A percentile compares a stretch with the other conserved stretches of the same genome.
These are phyloP conservation scores for Bombus sylvicola DNA, from an alignment of 1,140 invertebrate species.

Conservation along the genomic window DNA sequence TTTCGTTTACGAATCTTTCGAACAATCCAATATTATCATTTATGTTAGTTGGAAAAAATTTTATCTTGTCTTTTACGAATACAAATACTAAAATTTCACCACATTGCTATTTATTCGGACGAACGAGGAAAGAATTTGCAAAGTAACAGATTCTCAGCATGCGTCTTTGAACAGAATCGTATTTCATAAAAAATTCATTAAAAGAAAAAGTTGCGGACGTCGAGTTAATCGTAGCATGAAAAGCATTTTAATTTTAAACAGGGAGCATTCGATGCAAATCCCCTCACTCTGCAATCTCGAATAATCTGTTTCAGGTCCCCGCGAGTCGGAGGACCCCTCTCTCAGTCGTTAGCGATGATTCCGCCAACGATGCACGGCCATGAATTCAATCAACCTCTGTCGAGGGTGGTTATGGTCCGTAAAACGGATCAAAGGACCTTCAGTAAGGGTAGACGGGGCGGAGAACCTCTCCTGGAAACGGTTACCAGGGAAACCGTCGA, in stretches of 20 bases:
- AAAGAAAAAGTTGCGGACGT: background rate
- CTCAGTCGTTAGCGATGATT: slow-evolving; percentile 81
- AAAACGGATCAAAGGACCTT: slow-evolving; percentile 86
- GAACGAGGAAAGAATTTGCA: background rate
- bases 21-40: too few relatives aligned
- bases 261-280: background rate
- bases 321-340: slow-evolving; percentile 80
- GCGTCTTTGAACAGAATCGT: too few relatives aligned
- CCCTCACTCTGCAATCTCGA: background rate
- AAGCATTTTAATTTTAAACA: background rate
- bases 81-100: background rate
- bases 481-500: slow-evolving; percentile 85
- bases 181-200: background rate
- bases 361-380: slow-evolving; percentile 84
- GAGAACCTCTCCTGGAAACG: slow-evolving; percentile 83
- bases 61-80: background rate
- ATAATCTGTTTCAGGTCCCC: slow-evolving; percentile 74
- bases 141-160: background rate
- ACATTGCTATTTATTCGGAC: background rate
- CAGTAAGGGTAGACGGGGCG: slow-evolving; percentile 79
- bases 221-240: background rate
- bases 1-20: too few relatives aligned
- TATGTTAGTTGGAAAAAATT: background rate
- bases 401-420: slow-evolving; percentile 86
- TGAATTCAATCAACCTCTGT: slow-evolving; percentile 83